Base-by-base conservation (phyloP, 2,888 invertebrate species). In the Lithosia quadra region DNA sequence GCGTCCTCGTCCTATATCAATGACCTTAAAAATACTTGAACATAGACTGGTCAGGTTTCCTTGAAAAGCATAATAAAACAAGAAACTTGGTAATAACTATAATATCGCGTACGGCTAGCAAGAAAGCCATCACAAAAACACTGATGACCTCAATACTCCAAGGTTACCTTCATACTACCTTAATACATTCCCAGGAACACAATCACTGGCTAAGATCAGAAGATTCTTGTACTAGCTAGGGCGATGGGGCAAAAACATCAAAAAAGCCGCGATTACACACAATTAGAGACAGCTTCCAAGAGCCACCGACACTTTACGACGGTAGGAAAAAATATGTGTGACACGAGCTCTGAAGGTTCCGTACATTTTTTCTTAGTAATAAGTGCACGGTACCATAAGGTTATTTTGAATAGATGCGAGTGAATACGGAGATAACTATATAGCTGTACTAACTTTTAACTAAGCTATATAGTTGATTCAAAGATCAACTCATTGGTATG, bases 231-330 rank as follows among this genome's bases (percentile, higher is more conserved):
- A 73, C 75, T 73, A 71, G 63, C 59, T 69, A 67, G 66, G 67
- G 59, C 63, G 61, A 34, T 36, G 68, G 43, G 62, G 79, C 76
- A 87, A 89, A 86, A 84, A 84, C 84, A 87, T 90, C 88, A 90
- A 87, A 90, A 86, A 85, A 82, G 81, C 90, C 90, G 90, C 87
- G 78, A 73, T 69, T 63, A 71, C 80, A 79, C 80, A 87, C 89
- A 90, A 90, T 90, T 91, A 91, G 89, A 86, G 83, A 79, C 80
- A 73, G 78, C 82, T 89, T 89, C 89, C 83, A 74, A 87, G 90
- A 89, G 84, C 63, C 76, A 69, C 75, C 76, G 77, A 75, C 80
- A 80, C 75, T 81, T 73, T 68, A 69, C 64, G 67, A n/a, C 69
- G 10, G 63, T 36, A 22, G 56, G 65, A 71, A 79, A 82, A 83